Conservation (phyloP, 2,888 invertebrate genomes). For the Subacronicta megacephala region DNA sequence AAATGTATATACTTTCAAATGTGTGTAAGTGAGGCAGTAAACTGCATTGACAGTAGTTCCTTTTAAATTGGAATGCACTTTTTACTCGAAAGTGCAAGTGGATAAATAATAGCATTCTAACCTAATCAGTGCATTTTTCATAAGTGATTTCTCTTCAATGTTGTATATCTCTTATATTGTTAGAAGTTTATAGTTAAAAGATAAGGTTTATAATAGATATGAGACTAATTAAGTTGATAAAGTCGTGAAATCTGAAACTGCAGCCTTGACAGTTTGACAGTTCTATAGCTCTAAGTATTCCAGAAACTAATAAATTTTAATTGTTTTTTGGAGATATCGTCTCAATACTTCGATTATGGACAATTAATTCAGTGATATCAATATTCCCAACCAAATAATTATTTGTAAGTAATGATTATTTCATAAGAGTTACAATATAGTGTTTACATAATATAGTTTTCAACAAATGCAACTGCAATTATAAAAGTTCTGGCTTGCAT, state of each 20-base stretch:
- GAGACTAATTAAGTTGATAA: slow-evolving; percentile 28
- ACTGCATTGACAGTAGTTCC: slow-evolving; percentile 22
- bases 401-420: slow-evolving; percentile 54
- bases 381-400: slow-evolving; percentile 12
- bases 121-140: slow-evolving; percentile 33
- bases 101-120: slow-evolving; percentile 55
- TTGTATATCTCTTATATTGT: slow-evolving; percentile 28
- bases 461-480: slow-evolving; percentile 21
- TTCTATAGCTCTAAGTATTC: slow-evolving; percentile 43
- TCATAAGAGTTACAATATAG: slow-evolving; percentile 35
- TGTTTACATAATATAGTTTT: slow-evolving; percentile 75
- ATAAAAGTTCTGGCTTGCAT: not conserved
- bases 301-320: slow-evolving; percentile 35
- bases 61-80: slow-evolving; percentile 40
- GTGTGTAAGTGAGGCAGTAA: slow-evolving; percentile 17
- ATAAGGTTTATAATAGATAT: slow-evolving; percentile 3
- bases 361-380: not conserved
- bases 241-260: slow-evolving; percentile 51
- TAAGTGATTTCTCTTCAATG: slow-evolving; percentile 58
- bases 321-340: slow-evolving; percentile 11
- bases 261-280: slow-evolving; percentile 68
- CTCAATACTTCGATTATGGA: slow-evolving; percentile 7
- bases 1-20: not conserved
- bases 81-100: slow-evolving; percentile 56
- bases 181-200: slow-evolving; percentile 1